A percentile compares a stretch with the other conserved stretches of the same genome.
phyloP scores from a whole-genome alignment of 2,888 invertebrate genomes.

The Trachelus stipa region DNA sequence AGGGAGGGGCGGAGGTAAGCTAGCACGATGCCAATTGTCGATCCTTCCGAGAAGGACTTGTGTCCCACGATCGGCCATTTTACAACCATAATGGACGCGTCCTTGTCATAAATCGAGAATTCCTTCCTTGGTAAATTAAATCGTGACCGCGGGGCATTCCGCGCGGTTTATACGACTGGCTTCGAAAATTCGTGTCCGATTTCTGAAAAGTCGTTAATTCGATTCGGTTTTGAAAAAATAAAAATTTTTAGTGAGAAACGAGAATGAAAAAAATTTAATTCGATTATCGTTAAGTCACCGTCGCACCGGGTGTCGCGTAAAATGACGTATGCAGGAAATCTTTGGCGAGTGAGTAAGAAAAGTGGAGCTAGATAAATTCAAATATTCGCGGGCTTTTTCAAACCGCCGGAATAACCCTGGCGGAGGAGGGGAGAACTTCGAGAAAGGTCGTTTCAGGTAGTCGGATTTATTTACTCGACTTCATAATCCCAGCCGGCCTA shows the following conservation, averaged over 20 bases:
- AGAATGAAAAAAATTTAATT: neutral
- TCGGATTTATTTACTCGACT: neutral
- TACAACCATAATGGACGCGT: neutral
- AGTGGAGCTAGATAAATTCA: no score
- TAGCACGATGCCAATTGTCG: neutral
- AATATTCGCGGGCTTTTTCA: no score
- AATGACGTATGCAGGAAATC: no score
- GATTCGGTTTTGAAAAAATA: neutral
- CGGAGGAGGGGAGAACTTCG: neutral
- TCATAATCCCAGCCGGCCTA: neutral
- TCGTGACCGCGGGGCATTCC: neutral
- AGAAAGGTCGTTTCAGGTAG: neutral
- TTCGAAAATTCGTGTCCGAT: neutral
- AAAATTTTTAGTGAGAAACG: neutral
- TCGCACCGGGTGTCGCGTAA: neutral
- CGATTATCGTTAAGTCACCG: neutral
- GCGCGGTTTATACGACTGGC: neutral
- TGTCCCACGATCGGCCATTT: neutral
- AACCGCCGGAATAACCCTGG: no score
- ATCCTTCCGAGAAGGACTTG: neutral
- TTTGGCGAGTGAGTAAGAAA: no score
- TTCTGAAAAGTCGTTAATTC: neutral
- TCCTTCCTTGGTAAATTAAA: neutral
- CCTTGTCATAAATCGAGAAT: neutral
- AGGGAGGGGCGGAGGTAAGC: neutral